phyloP scores from a whole-genome alignment of 2,113 vertebrate species.

The Erythrolamprus reginae region DNA sequence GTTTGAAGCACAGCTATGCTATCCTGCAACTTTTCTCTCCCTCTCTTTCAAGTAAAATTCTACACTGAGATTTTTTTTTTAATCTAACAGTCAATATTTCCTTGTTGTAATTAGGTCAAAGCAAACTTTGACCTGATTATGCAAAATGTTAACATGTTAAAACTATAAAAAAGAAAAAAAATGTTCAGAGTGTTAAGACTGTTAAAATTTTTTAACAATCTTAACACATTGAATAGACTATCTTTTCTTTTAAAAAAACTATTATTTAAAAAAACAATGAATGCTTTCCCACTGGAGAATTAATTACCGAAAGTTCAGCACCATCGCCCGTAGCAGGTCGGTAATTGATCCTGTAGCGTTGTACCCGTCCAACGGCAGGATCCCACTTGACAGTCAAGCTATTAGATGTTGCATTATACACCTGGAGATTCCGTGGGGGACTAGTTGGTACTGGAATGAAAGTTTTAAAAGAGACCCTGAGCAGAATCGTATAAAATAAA shows the following conservation, averaged over 20 bases:
- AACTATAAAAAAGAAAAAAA: not conserved
- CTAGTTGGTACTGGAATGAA: constrained; percentile 72
- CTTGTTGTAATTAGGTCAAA: not conserved
- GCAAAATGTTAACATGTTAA: not conserved
- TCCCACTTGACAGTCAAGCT: constrained; percentile 90
- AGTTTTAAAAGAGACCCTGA: not conserved
- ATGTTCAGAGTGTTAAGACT: not conserved
- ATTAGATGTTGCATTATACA: constrained; percentile 86
- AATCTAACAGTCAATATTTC: not conserved
- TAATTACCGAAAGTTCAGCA: constrained; percentile 72
- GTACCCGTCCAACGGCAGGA: constrained; percentile 80
- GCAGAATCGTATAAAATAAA: not conserved
- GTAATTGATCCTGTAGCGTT: constrained; percentile 83
- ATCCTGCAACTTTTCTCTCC: not conserved
- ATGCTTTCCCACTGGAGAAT: constrained; percentile 4
- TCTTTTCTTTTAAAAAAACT: not conserved
- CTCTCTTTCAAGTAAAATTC: not conserved
- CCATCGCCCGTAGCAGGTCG: constrained; percentile 74
- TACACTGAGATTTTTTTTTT: not conserved
- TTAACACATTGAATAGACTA: not conserved
- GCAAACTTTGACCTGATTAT: not conserved
- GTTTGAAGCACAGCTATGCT: not conserved
- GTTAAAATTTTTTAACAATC: not conserved
- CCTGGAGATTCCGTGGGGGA: constrained; percentile 85
- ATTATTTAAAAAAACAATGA: not conserved